phyloP scores from a whole-genome alignment of 1,140 invertebrate species.

The Aporrectodea caliginosa region DNA sequence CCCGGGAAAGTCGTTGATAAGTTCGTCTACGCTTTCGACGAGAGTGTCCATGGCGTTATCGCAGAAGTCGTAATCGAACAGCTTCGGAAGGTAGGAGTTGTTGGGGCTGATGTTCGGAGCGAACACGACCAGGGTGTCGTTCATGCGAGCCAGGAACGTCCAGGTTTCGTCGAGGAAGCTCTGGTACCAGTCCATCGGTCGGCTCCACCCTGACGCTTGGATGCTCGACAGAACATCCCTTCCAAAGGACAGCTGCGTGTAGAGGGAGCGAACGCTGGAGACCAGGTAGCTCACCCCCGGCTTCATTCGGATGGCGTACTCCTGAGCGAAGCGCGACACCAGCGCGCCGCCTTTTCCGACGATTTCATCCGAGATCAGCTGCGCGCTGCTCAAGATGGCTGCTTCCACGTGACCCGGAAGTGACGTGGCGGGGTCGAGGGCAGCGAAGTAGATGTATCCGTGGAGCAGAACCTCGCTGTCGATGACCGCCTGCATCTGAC shows the following conservation, averaged over 20 bases:
- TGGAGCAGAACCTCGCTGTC: not conserved
- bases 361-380: not conserved
- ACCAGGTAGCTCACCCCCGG: slow-evolving; percentile 15
- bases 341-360: not conserved
- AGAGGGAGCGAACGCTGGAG: not conserved
- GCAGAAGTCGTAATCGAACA: not conserved
- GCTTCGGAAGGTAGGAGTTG: not conserved
- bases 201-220: not conserved
- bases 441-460: slow-evolving; percentile 13
- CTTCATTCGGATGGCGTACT: not conserved
- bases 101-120: not conserved
- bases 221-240: not conserved
- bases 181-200: slow-evolving; percentile 9
- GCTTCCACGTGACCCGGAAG: not conserved
- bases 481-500: not conserved
- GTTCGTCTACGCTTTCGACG: not conserved
- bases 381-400: not conserved
- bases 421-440: slow-evolving; percentile 1
- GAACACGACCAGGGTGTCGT: not conserved
- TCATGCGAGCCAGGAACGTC: not conserved
- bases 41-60: not conserved
- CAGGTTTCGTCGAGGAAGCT: not conserved
- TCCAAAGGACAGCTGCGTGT: not conserved
- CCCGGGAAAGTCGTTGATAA: not conserved
- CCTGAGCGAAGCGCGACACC: not conserved